Base-by-base conservation (phyloP, 2,797 vertebrate genomes). In the Limnodromus scolopaceus region DNA sequence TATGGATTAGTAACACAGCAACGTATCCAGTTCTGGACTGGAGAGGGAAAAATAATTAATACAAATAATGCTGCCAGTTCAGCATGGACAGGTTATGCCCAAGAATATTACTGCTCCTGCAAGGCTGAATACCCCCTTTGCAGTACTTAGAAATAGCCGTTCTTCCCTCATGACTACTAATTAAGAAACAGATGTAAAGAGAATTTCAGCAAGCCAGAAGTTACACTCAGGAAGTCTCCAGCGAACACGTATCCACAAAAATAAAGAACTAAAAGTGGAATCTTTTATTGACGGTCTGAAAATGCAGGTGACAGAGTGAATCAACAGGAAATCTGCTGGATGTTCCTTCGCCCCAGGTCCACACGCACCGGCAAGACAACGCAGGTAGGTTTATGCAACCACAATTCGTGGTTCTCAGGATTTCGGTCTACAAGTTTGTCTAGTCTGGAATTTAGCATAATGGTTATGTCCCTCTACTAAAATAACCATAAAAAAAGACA, bases 121-220 rank as follows among this genome's bases (percentile, higher is more conserved):
- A 92, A 94, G 88, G 78, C 91, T 88, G 84, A 84, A 79, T 51
- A 91, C 64, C 48, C 61, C 63, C 64, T 85, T 11, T 92, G 74
- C 63, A 90, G 58, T 55, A 89, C 57, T 76, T 45, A 32, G 80
- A 84, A 90, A 89, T 14, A 57, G 60, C 46, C 82, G 60, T 43
- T 90, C 64, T 65, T 84, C 84, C 81, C 64, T 94, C 89, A 68
- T 51, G 60, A 87, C 80, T 93, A 74, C 88, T 87, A 92, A 98
- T 96, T 96, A 97, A 97, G 97, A 97, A 97, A 76, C 4, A 85
- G 61, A 92, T 65, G 71, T 64, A 93, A 89, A 88, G 61, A 89
- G 58, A 82, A 92, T 90, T 95, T 94, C 70, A 69, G 83, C 46
- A 45, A 85, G 65, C 45, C 76, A 84, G 68, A 79, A 82, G 63